Evolutionary conservation across 2,888 invertebrate genomes (phyloP), one percentile per base, ranked within the genome.

Genomic region (Carpatolechia fugitivella): DNA sequence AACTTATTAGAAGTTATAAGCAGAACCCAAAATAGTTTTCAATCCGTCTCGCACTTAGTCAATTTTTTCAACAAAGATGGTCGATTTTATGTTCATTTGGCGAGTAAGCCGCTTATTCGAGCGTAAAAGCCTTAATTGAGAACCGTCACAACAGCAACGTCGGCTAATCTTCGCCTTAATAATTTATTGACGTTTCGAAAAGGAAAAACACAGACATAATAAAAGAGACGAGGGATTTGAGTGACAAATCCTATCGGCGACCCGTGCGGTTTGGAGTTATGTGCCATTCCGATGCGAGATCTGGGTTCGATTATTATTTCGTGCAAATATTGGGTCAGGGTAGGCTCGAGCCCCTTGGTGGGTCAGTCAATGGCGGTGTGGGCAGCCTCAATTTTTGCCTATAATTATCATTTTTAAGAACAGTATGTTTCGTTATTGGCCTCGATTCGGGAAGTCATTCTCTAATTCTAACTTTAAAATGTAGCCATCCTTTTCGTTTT

Each of bases 181-280:
- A 54, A 56, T 53, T 56, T 52, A 56, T 53, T 50, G 52, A 49
- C 49, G 41, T 56, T 49, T n/a, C 11, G 3, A 44, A 56, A 53
- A 50, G 53, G 14, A 16, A n/a, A 33, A 49, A 16, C 24, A 24
- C 24, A 24, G 6, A 6, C 3, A n/a, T n/a, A 24, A 6, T 36
- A 55, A 50, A 46, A 20, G 44, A 29, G 29, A 44, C 1, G 4
- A 2, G n/a, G n/a, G 49, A 68, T 67, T 65, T 75, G 75, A 80
- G 73, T 79, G 82, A 83, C 85, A 79, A 85, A 85, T 83, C 82
- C 78, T 65, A 65, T 74, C 69, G 60, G 61, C 59, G 57, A 62
- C 64, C 56, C 54, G 62, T 38, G 51, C 38, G 40, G 40, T 38
- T 38, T 20, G 1, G 16, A 18, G 7, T 3, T 41, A 30, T 16